Base-by-base conservation (phyloP, 2,888 invertebrate species). In the Andricus curvator region DNA sequence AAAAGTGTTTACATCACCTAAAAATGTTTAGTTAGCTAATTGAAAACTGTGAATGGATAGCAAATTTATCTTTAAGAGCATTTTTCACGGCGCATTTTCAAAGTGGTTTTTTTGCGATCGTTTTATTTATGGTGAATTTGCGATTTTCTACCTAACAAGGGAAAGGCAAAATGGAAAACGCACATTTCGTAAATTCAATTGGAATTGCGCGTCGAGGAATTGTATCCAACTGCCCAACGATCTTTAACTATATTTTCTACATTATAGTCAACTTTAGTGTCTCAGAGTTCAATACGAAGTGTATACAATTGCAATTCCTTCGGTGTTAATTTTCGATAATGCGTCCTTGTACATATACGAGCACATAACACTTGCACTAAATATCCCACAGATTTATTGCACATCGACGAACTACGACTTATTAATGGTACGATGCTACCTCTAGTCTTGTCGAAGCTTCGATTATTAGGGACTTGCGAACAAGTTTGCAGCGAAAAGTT, bases 371-470 rank as follows among this genome's bases (percentile, higher is more conserved):
- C 68, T 67, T 68, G 44, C 68, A 70, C 51, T 70, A 70, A 70
- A 51, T 70, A 70, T 70, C 70, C 79, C 62, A 67, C 77, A 25
- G 33, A 64, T 79, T 83, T 81, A 79, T 74, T 77, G 70, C 78
- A 80, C 79, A 60, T 74, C 66, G 80, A 41, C 51, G 67, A 82
- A 81, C 74, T 84, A 81, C 76, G 79, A 79, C 74, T 60, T 78
- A 74, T 66, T 79, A 80, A 78, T 78, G 56, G 56, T 62, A 79
- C 80, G 51, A 81, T 86, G 85, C 85, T 86, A 86, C 83, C 85
- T 86, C 85, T 86, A 87, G 86, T 87, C 86, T 85, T 86, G 82
- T 85, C 83, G 83, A 84, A 78, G 80, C 76, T 70, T 29, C 5
- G 29, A 82, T 81, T 83, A 29, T 48, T 41, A 78, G 41, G 44